A percentile compares a stretch with the other conserved stretches of the same genome.
Evolutionary conservation across 2,797 vertebrate genomes (phyloP).

Genomic region (Argentina silus): DNA sequence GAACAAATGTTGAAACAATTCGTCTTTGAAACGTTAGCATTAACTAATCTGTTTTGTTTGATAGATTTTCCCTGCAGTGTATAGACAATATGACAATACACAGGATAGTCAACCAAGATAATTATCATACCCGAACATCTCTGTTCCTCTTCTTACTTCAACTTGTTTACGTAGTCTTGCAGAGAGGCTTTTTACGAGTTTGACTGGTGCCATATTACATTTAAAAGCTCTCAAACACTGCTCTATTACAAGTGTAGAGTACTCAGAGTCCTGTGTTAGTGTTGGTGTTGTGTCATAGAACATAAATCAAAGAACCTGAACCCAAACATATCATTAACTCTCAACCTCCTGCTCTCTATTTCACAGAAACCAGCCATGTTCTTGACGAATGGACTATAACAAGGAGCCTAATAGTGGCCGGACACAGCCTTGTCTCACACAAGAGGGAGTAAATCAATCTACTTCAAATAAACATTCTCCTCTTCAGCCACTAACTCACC

Average conservation of each 20-base stretch:
- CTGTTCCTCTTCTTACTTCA: neutral
- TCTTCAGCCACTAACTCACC: conserved; percentile 51
- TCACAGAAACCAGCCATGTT: conserved; percentile 62
- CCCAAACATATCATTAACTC: conserved; percentile 67
- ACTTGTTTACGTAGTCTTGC: neutral
- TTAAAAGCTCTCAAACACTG: conserved; percentile 5
- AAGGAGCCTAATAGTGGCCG: conserved; percentile 57
- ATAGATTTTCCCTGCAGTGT: too few relatives aligned
- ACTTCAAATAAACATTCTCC: conserved; percentile 62
- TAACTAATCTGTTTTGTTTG: too few relatives aligned
- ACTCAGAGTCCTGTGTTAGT: conserved; percentile 14
- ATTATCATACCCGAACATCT: neutral
- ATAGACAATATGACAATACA: too few relatives aligned
- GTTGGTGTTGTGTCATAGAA: conserved; percentile 40
- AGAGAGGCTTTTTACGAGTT: neutral
- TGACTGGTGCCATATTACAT: neutral
- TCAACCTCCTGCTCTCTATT: conserved; percentile 60
- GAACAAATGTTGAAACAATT: too few relatives aligned
- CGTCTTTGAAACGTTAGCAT: too few relatives aligned
- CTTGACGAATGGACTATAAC: conserved; percentile 69
- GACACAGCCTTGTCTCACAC: conserved; percentile 51
- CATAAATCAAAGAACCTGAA: conserved; percentile 67
- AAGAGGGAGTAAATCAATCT: conserved; percentile 69
- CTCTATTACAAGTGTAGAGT: neutral
- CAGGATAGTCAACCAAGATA: neutral